Evolutionary conservation across 2,113 vertebrate species (phyloP).

Genomic region (Urocynchramus pylzowi): DNA sequence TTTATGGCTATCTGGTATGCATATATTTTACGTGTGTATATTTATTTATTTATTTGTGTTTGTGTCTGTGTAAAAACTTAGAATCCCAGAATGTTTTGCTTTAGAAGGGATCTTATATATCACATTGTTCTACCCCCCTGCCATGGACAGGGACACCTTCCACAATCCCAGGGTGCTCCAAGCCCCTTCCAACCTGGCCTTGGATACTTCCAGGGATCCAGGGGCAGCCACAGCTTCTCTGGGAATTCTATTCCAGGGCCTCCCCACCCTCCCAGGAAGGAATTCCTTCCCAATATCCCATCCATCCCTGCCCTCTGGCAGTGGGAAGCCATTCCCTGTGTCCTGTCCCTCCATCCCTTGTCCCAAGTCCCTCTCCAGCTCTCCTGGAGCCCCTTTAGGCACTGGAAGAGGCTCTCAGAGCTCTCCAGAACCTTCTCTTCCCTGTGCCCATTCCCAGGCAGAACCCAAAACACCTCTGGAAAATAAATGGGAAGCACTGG

Average conservation of each 20-base stretch:
- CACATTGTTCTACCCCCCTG: no score
- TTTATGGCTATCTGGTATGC: background rate
- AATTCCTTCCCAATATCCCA: background rate
- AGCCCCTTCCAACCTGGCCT: accelerated
- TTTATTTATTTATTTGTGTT: no score
- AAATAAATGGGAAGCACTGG: accelerated
- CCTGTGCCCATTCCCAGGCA: background rate
- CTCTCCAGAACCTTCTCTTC: background rate
- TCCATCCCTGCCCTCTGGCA: background rate
- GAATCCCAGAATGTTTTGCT: background rate
- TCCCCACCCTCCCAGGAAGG: accelerated
- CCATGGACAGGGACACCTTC: background rate
- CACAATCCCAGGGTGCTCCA: accelerated
- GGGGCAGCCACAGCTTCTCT: background rate
- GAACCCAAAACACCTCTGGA: background rate
- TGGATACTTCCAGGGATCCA: background rate
- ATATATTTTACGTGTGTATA: background rate
- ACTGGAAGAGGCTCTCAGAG: accelerated
- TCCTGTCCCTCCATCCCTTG: background rate
- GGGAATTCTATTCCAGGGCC: background rate
- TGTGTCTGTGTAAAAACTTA: no score
- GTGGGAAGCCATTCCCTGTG: background rate
- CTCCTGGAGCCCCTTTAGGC: background rate
- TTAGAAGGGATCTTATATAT: background rate
- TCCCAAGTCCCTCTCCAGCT: background rate